Conservation (phyloP, 1,140 invertebrate species). For the Druon quercuslanigerum region DNA sequence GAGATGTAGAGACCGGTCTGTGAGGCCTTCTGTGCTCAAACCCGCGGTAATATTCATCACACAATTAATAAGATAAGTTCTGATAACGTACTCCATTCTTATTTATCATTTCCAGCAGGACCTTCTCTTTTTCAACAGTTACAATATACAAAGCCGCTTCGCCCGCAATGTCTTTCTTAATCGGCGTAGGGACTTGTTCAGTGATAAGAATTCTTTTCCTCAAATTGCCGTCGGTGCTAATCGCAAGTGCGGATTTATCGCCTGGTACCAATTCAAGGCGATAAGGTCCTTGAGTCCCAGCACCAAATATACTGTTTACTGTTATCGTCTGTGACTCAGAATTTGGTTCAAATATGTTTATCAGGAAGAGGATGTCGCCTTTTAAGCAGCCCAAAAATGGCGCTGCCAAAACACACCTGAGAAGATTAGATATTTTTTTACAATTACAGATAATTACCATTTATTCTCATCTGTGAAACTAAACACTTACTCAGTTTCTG, state of each 20-base stretch:
- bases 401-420: conserved; percentile 80
- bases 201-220: conserved; percentile 60
- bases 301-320: conserved; percentile 69
- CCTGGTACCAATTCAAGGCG: conserved; percentile 60
- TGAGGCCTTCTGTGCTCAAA: not conserved
- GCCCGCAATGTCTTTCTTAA: conserved; percentile 61
- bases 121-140: conserved; percentile 61
- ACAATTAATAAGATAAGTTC: conserved; percentile 33
- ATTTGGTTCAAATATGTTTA: conserved; percentile 66
- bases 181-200: conserved; percentile 45
- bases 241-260: conserved; percentile 49
- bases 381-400: conserved; percentile 81
- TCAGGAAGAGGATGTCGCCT: conserved; percentile 66
- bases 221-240: conserved; percentile 52
- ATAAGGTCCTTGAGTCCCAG: conserved; percentile 66
- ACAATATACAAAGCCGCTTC: conserved; percentile 57
- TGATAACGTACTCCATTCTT: conserved; percentile 62
- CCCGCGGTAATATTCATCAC: not conserved
- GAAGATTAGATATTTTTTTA: conserved; percentile 49
- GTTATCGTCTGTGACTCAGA: conserved; percentile 60
- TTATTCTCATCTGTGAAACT: conserved; percentile 15
- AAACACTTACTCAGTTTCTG: conserved; percentile 75
- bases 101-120: conserved; percentile 66
- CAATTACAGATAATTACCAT: conserved; percentile 25
- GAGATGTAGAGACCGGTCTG: too few relatives aligned